phyloP scores from a whole-genome alignment of 2,113 vertebrate genomes.

The Chlorodrepanis virens region DNA sequence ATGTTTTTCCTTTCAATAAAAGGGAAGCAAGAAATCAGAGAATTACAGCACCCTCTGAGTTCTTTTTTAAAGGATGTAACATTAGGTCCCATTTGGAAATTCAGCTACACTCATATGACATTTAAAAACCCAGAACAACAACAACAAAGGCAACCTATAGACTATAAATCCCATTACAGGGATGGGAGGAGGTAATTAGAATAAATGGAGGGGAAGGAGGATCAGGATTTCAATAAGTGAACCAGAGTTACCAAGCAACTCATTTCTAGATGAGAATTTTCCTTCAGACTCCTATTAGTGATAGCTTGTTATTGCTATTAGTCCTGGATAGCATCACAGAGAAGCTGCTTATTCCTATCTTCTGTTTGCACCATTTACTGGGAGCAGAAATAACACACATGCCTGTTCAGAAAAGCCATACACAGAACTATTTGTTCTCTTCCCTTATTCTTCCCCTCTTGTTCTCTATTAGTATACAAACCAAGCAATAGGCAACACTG shows the following conservation, averaged over 20 bases:
- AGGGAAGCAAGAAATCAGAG: neutral
- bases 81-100: neutral
- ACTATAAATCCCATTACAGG: neutral
- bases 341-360: neutral
- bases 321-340: neutral
- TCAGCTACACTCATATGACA: neutral
- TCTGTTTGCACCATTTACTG: neutral
- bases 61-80: neutral
- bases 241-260: conserved; percentile 26
- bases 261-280: neutral
- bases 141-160: neutral
- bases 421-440: conserved; percentile 20
- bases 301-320: neutral
- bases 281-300: neutral
- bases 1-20: neutral
- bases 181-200: neutral
- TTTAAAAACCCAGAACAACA: neutral
- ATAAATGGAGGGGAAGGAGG: neutral
- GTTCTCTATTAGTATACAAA: neutral
- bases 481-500: neutral
- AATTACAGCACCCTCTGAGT: neutral
- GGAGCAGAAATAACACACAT: neutral
- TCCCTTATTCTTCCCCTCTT: neutral
- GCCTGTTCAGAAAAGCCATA: neutral
- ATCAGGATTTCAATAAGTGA: neutral